phyloP scores from a whole-genome alignment of 2,888 invertebrate species.

The Copidosoma aretas region DNA sequence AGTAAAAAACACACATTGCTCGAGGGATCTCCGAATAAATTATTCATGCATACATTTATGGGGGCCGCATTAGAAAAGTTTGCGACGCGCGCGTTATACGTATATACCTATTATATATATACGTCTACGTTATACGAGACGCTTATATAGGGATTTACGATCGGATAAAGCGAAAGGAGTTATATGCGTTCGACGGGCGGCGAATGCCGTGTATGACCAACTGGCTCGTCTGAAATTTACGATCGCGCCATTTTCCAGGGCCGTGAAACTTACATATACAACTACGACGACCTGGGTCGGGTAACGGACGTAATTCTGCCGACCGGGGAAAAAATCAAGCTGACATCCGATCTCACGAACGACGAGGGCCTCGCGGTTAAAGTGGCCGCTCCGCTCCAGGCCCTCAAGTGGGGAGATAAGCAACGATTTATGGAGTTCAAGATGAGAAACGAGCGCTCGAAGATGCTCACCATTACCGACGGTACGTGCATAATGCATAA shows the following conservation, averaged over 20 bases:
- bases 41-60: too few species aligned
- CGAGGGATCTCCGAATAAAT: background rate
- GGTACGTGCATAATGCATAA: slow-evolving; percentile 56
- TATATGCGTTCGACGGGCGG: background rate
- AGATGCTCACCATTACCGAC: slow-evolving; percentile 74
- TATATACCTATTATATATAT: too few species aligned
- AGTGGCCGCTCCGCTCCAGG: slow-evolving; percentile 70
- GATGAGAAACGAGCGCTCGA: slow-evolving; percentile 71
- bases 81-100: background rate
- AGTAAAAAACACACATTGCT: background rate
- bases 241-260: slow-evolving; percentile 65
- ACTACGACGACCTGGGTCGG: slow-evolving; percentile 88
- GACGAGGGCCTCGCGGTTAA: slow-evolving; percentile 79
- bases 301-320: slow-evolving; percentile 86
- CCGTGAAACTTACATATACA: slow-evolving; percentile 87
- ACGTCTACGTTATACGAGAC: background rate
- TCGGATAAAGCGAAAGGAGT: too few species aligned
- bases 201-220: too few species aligned
- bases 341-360: slow-evolving; percentile 79
- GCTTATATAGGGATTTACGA: too few species aligned
- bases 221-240: background rate
- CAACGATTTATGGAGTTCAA: slow-evolving; percentile 68
- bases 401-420: slow-evolving; percentile 66
- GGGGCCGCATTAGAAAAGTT: background rate
- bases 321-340: slow-evolving; percentile 86